These are phyloP conservation scores for Dysmachus trigonus DNA, from an alignment of 2,888 invertebrate species.

Conservation along the genomic window DNA sequence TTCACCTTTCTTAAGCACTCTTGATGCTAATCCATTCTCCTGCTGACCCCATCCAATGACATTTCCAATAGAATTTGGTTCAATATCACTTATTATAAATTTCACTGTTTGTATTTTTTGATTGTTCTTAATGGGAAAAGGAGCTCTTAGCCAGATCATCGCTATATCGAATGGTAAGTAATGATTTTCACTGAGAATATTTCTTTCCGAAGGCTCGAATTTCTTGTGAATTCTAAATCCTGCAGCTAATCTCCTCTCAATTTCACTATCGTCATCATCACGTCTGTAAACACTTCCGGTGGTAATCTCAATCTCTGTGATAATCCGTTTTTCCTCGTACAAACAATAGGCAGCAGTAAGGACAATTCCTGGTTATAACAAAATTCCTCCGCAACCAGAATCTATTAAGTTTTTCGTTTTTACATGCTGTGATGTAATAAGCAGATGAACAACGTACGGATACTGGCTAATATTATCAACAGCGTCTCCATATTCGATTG, in stretches of 20 bases:
- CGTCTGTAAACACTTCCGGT: background rate
- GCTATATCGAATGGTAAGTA: background rate
- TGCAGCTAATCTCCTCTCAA: background rate
- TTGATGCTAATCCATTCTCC: background rate
- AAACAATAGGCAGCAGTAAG: background rate
- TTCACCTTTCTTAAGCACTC: background rate
- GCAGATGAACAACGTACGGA: background rate
- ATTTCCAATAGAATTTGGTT: background rate
- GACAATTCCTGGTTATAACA: background rate
- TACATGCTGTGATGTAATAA: background rate
- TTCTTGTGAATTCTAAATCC: background rate
- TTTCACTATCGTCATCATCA: background rate
- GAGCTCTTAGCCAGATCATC: background rate
- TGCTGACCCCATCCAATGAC: background rate
- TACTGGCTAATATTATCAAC: background rate
- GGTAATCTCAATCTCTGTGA: background rate
- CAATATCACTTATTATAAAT: background rate
- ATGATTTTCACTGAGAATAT: background rate
- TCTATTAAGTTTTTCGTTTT: background rate
- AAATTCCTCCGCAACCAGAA: background rate
- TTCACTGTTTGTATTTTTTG: background rate
- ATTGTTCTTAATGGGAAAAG: background rate
- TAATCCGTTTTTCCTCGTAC: background rate
- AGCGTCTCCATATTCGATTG: background rate
- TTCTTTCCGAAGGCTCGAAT: background rate